A percentile compares a stretch with the other conserved stretches of the same genome.
phyloP scores from a whole-genome alignment of 2,113 vertebrate genomes.

The Corapipo altera region DNA sequence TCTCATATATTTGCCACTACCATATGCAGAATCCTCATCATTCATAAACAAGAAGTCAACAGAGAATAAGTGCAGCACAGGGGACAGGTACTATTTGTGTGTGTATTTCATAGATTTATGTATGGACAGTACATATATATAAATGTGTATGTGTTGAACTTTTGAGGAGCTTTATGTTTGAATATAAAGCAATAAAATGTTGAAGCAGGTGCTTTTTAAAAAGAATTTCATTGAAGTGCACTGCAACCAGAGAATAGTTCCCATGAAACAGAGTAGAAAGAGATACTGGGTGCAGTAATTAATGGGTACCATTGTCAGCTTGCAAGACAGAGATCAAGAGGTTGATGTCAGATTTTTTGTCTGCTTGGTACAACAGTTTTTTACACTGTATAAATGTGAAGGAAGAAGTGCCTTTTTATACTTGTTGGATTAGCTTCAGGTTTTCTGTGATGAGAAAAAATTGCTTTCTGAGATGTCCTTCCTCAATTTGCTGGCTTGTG shows the following conservation, averaged over 20 bases:
- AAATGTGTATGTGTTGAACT: neutral
- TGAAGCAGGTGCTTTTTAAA: neutral
- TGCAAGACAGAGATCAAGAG: neutral
- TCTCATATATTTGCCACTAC: neutral
- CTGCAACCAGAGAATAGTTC: neutral
- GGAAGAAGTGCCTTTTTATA: neutral
- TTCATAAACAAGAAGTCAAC: neutral
- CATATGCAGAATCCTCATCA: neutral
- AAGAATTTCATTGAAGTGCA: neutral
- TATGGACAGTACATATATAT: no score
- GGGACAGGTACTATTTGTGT: neutral
- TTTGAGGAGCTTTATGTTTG: neutral
- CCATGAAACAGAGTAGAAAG: neutral
- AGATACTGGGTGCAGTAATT: neutral
- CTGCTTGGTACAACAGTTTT: neutral
- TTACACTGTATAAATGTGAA: neutral
- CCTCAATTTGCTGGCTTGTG: neutral
- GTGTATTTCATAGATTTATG: neutral
- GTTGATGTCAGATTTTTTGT: neutral
- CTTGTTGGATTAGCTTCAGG: neutral
- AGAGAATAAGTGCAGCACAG: neutral
- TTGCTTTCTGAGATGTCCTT: neutral
- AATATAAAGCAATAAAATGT: neutral
- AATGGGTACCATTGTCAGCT: neutral
- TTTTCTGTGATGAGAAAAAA: slow-evolving; percentile 2